Evolutionary conservation across 1,140 invertebrate genomes (phyloP).

Genomic region (Cephus cinctus): DNA sequence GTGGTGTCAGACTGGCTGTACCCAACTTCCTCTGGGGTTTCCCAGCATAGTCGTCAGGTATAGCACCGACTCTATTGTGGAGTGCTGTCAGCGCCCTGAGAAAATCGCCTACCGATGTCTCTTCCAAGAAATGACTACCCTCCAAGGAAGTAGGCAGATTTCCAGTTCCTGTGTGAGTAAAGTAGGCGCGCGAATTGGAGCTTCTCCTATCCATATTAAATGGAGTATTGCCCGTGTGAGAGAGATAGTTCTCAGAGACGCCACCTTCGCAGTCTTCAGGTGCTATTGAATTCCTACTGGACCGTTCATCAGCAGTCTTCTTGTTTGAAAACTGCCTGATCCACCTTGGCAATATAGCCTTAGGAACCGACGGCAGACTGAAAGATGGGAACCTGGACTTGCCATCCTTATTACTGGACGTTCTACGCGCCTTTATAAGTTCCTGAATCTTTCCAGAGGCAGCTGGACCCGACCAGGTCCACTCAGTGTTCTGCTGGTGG

Average conservation of each 20-base stretch:
- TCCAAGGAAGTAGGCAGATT: constrained; percentile 28
- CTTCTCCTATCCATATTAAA: constrained; percentile 14
- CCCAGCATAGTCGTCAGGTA: constrained; percentile 32
- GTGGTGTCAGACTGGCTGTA: constrained; percentile 54
- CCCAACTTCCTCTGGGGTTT: constrained; percentile 58
- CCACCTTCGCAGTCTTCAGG: not conserved
- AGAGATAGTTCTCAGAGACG: constrained; percentile 12
- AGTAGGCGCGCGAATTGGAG: constrained; percentile 28
- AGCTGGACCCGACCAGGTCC: constrained; percentile 69
- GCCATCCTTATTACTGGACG: constrained; percentile 27
- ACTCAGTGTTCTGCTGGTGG: constrained; percentile 56
- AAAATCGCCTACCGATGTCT: constrained; percentile 75
- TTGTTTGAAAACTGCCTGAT: constrained; percentile 42
- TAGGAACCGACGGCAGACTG: constrained; percentile 36
- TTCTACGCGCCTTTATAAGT: constrained; percentile 51
- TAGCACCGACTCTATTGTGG: constrained; percentile 49
- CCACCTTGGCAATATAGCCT: constrained; percentile 40
- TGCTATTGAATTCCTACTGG: not conserved
- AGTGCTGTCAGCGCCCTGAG: constrained; percentile 68
- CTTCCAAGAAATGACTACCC: constrained; percentile 67
- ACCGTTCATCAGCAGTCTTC: constrained; percentile 22
- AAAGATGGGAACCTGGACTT: constrained; percentile 43
- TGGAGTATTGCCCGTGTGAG: constrained; percentile 9
- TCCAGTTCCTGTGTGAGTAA: constrained; percentile 37
- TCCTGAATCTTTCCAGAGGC: constrained; percentile 60